Evolutionary conservation across 2,888 invertebrate species (phyloP).

Genomic region (Lamellibrachia satsuma): DNA sequence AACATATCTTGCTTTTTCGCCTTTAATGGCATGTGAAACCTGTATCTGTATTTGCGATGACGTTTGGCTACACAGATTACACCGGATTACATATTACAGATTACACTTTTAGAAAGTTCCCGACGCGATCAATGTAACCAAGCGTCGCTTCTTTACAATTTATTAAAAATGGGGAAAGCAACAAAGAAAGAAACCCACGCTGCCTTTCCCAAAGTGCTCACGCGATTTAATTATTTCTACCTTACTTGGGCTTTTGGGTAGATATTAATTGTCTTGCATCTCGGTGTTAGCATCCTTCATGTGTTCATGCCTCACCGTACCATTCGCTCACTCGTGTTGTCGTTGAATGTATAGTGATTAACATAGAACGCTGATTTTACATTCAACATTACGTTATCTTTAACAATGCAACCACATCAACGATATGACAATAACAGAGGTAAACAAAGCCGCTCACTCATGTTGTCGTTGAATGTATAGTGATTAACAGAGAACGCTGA

Average conservation of each 20-base stretch:
- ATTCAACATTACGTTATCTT: not conserved
- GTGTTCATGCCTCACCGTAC: not conserved
- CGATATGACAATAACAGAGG: not conserved
- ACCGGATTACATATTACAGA: not conserved
- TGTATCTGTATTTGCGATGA: not conserved
- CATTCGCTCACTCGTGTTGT: not conserved
- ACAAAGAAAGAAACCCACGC: not conserved
- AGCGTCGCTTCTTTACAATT: not conserved
- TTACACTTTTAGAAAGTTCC: not conserved
- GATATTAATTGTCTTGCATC: not conserved
- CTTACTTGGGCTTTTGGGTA: not conserved
- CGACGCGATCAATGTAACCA: not conserved
- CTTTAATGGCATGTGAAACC: too few species aligned
- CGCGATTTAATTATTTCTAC: not conserved
- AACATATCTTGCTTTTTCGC: too few species aligned
- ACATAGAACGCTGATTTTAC: not conserved
- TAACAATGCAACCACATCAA: not conserved
- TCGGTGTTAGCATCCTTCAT: not conserved
- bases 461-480: not conserved
- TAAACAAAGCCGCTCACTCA: not conserved
- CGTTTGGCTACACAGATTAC: not conserved
- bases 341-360: not conserved
- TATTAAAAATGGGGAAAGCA: not conserved
- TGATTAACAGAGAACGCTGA: not conserved
- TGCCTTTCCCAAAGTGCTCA: not conserved